Percentiles rank a stretch among this genome's conserved stretches.
These are phyloP conservation scores for Pogonophryne albipinna DNA, from an alignment of 2,797 vertebrate genomes.

Conservation along the genomic window DNA sequence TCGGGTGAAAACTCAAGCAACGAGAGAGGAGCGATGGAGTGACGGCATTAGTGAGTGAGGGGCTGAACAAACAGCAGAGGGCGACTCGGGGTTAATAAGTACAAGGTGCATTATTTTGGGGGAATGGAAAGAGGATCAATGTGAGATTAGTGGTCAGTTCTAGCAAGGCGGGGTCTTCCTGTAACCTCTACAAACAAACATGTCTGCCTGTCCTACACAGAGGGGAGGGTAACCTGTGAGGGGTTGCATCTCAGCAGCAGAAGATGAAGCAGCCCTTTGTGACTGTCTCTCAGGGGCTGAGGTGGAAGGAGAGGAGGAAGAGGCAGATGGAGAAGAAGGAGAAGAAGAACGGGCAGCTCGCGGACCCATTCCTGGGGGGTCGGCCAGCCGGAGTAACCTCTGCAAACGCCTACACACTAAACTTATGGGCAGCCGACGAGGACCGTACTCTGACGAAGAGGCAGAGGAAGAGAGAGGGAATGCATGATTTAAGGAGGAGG, in stretches of 20 bases:
- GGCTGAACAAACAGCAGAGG: slow-evolving; percentile 38
- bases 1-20: slow-evolving; percentile 70
- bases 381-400: slow-evolving; percentile 94
- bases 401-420: slow-evolving; percentile 98
- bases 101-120: slow-evolving; percentile 44
- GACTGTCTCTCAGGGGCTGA: slow-evolving; percentile 83
- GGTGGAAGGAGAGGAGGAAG: slow-evolving; percentile 79
- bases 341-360: slow-evolving; percentile 76
- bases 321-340: slow-evolving; percentile 77
- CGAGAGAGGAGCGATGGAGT: slow-evolving; percentile 42
- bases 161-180: slow-evolving; percentile 41
- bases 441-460: slow-evolving; percentile 90
- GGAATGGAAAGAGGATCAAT: slow-evolving; percentile 43
- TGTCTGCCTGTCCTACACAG: slow-evolving; percentile 26
- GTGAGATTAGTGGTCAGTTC: slow-evolving; percentile 63
- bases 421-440: slow-evolving; percentile 93
- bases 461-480: slow-evolving; percentile 81
- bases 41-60: slow-evolving; percentile 48
- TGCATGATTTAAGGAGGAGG: slow-evolving; percentile 65
- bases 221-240: slow-evolving; percentile 88
- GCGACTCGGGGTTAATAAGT: slow-evolving; percentile 27
- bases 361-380: slow-evolving; percentile 92
- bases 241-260: slow-evolving; percentile 80
- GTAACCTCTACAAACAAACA: slow-evolving; percentile 36
- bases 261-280: slow-evolving; percentile 79